Evolutionary conservation across 2,888 invertebrate genomes (phyloP), one percentile per base, ranked within the genome.

Genomic region (Boloria selene): DNA sequence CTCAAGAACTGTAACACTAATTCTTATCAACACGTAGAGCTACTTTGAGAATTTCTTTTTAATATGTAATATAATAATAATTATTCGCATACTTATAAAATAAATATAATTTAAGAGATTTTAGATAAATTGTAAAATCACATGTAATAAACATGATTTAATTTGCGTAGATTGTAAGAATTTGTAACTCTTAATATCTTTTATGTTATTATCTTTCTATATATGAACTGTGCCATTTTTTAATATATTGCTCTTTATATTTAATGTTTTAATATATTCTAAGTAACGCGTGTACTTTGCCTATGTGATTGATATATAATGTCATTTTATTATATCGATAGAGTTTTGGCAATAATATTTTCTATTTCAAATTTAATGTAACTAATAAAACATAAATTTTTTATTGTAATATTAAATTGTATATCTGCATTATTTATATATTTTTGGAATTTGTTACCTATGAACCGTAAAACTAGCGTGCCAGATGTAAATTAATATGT

Each of bases 221-320:
- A 56, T 26, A 45, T 7, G 45, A 44, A 44, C 18, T 56, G 56
- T 56, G 56, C 56, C 56, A 56, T 56, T 56, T 14, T 56, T 7
- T 22, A 18, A 18, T 56, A 56, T 44, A 22, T 7, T 22, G 22
- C 4, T 45, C 22, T 22, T 45, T 13, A 44, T 56, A 45, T 56
- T 45, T 56, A 22, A 44, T 10, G 16, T 45, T 56, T 44, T 22
- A 22, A 56, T 22, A 22, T 6, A 5, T 22, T 55, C 18, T 55
- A 44, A 44, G 55, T 55, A 13, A 17, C 10, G 26, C 14, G 14
- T 26, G 61, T 52, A 44, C 61, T 61, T 52, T 26, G 42, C 14
- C 17, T 54, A 18, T 44, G 42, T 55, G 42, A 55, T 13, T 44
- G 18, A 55, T 42, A 42, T 7, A 55, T 42, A 18, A 55, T n/a